Evolutionary conservation across 2,888 invertebrate species (phyloP), one percentile per base, ranked within the genome.

Genomic region (Reticulitermes lucifugus): DNA sequence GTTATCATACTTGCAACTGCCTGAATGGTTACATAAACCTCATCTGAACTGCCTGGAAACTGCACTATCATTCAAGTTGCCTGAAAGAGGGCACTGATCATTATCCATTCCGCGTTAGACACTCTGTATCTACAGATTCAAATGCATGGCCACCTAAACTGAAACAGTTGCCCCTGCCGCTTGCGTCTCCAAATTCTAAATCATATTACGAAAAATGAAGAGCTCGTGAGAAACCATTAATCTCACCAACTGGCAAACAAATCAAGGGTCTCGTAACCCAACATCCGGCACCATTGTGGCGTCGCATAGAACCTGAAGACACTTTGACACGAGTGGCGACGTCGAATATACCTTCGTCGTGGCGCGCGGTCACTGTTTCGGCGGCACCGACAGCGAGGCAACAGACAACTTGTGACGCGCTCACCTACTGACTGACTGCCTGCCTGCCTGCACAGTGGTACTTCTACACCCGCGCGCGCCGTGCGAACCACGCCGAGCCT

Each of bases 381-480:
- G 55, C 55, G 14, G 65, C 7, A 18, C 0, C 18, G 18, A 4
- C 55, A 25, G 65, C 25, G 55, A 55, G 18, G 55, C 18, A 18
- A 55, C 55, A 55, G 18, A 84, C 84, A 6, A 71, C 86, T 60
- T 59, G 59, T 86, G 65, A 85, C 84, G 83, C 87, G 80, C 84
- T 65, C 82, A 79, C 80, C 87, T 73, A 85, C 55, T 59, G 60
- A n/a, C 55, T 80, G 59, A 86, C 86, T 83, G 83, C 85, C 25
- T 79, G 83, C 85, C 25, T 79, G 59, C 71, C 70, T 75, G 73
- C 51, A 35, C 71, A 41, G 35, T 65, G 7, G 75, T 51, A 43
- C 80, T 14, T 14, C 14, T 18, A 55, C 18, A 55, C 55, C 55
- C 55, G 65, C 65, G 65, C 65, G 65, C 46, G 46, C 46, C 46